phyloP scores from a whole-genome alignment of 2,888 invertebrate species.

The Nasonovia ribisnigri region DNA sequence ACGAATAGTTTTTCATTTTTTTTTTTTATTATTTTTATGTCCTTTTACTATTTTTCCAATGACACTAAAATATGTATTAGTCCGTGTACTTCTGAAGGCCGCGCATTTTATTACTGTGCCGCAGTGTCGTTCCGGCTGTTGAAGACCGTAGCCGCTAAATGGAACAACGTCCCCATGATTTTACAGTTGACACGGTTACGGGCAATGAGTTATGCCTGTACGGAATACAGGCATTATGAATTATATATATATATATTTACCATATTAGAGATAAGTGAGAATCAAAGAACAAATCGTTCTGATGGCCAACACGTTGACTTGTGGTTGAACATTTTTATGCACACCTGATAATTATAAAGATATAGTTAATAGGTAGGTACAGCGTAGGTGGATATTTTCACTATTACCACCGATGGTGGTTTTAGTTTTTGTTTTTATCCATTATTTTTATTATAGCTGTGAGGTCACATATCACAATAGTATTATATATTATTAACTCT shows the following conservation, averaged over 20 bases:
- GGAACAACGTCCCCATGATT: constrained; percentile 45
- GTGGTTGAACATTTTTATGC: constrained; percentile 7
- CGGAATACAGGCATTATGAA: too few relatives aligned
- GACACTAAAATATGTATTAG: constrained; percentile 23
- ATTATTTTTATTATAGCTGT: not conserved
- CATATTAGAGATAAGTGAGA: constrained; percentile 26
- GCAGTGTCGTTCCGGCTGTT: constrained; percentile 44
- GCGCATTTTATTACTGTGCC: constrained; percentile 16
- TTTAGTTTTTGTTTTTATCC: not conserved
- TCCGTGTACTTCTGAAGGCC: constrained; percentile 36
- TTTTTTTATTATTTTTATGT: not conserved
- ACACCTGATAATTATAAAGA: not conserved
- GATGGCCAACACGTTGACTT: constrained; percentile 19
- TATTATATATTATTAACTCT: not conserved
- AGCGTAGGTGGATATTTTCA: not conserved
- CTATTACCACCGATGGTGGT: not conserved
- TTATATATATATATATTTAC: not conserved
- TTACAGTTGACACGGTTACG: constrained; percentile 39
- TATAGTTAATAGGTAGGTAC: not conserved
- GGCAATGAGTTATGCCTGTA: not conserved
- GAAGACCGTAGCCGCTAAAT: constrained; percentile 43
- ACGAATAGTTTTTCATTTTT: not conserved
- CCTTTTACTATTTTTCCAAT: constrained; percentile 31
- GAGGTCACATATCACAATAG: not conserved
- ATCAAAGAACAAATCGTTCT: constrained; percentile 22